Evolutionary conservation across 2,888 invertebrate species (phyloP), one percentile per base, ranked within the genome.

Genomic region (Parascotia fuliginaria): DNA sequence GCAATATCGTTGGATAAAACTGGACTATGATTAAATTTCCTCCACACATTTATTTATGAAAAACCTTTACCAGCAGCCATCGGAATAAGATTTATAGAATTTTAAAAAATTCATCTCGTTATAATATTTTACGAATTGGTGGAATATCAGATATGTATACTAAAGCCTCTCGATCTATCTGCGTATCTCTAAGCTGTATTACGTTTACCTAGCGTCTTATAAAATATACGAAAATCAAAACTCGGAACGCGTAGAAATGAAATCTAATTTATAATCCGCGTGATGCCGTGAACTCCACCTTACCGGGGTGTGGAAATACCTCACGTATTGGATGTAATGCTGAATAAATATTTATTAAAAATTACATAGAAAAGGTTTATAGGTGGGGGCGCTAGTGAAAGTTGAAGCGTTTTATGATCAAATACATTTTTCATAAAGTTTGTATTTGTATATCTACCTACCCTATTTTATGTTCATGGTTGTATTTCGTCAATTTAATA

Each of bases 271-370:
- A 79, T 75, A 77, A 80, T 79, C 78, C 72, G 70, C 71, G 75
- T 73, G 76, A 75, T 73, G 55, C 57, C 54, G 61, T 63, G 72
- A 62, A 66, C 71, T 70, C 60, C 52, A 62, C 71, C 68, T 55
- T 69, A 50, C 57, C 66, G 42, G 66, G 58, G 63, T 72, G 69
- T 65, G 72, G 72, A 77, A 76, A 79, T 79, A 69, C 65, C 75
- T 68, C 72, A 74, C 73, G 74, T 73, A 75, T 70, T 70, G 70
- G 71, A 72, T 62, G 72, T 77, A 77, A 77, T 79, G 67, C 75
- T 76, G 76, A 81, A 88, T 87, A 85, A 86, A 88, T 87, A 87
- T 86, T 83, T 87, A 88, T 87, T 86, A 85, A 85, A 83, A 83
- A 87, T 85, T 85, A 85, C 79, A 69, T 72, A 74, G 75, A 68